A percentile compares a stretch with the other conserved stretches of the same genome.
phyloP scores from a whole-genome alignment of 2,113 vertebrate species.

The Osmerus eperlanus region DNA sequence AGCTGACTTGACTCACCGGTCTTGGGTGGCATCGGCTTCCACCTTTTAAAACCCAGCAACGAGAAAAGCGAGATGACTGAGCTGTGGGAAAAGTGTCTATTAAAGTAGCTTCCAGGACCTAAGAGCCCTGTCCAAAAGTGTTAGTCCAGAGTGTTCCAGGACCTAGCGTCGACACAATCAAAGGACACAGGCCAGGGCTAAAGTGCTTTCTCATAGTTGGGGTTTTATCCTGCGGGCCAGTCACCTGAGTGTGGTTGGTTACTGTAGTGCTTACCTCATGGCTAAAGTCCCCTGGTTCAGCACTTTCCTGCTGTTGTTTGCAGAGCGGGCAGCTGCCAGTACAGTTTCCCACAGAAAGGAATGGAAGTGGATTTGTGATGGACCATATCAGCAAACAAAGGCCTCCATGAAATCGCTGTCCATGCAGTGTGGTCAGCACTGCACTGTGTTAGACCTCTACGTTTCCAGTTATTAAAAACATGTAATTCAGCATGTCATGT shows the following conservation, averaged over 20 bases:
- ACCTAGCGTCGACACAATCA: not conserved
- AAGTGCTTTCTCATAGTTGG: constrained; percentile 49
- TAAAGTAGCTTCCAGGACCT: not conserved
- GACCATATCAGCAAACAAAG: constrained; percentile 68
- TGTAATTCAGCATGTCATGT: constrained; percentile 22
- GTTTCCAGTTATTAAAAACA: constrained; percentile 30
- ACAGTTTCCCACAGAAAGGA: constrained; percentile 63
- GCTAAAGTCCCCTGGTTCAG: constrained; percentile 62
- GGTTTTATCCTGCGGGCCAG: constrained; percentile 37
- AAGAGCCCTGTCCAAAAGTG: not conserved
- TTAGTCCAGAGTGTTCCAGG: not conserved
- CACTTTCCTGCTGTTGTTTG: constrained; percentile 67
- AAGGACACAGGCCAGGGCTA: constrained; percentile 25
- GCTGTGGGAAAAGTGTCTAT: too few species aligned
- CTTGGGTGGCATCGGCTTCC: not conserved
- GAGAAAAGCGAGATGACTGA: not conserved
- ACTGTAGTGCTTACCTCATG: constrained; percentile 65
- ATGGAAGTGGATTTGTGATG: constrained; percentile 56
- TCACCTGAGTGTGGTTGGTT: constrained; percentile 50
- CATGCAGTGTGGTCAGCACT: constrained; percentile 51
- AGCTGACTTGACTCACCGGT: not conserved
- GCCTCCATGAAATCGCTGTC: constrained; percentile 53
- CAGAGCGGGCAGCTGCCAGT: constrained; percentile 53
- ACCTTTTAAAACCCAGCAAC: not conserved
- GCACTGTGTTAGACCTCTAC: constrained; percentile 35